These are phyloP conservation scores for Molothrus aeneus DNA, from an alignment of 2,797 vertebrate genomes.

Conservation along the genomic window DNA sequence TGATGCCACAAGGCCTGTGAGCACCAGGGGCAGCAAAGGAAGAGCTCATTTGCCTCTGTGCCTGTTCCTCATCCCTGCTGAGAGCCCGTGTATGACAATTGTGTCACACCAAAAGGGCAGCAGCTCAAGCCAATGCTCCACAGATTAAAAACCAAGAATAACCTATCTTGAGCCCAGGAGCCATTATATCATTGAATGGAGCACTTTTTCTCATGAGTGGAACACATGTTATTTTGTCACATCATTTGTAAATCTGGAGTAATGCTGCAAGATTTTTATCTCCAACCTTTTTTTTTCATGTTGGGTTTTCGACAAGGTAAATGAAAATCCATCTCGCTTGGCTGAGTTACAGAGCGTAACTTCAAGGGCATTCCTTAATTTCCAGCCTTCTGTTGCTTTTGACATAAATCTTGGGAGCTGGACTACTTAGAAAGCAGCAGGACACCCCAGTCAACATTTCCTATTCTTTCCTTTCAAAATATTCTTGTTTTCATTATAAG, in stretches of 20 bases:
- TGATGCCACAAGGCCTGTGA: background rate
- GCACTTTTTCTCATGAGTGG: background rate
- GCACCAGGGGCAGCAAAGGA: background rate
- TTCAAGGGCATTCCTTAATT: constrained; percentile 63
- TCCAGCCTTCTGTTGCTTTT: constrained; percentile 60
- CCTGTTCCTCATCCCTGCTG: background rate
- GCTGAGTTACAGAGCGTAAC: constrained; percentile 43
- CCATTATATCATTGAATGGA: background rate
- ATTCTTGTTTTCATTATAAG: constrained; percentile 67
- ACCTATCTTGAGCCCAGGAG: background rate
- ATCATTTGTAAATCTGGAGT: constrained; percentile 40
- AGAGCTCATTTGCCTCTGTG: background rate
- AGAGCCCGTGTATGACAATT: background rate
- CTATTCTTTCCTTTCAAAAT: constrained; percentile 67
- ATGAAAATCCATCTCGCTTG: constrained; percentile 35
- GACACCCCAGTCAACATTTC: constrained; percentile 61
- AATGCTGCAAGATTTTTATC: constrained; percentile 45
- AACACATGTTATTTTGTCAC: constrained; percentile 29
- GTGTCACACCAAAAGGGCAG: background rate
- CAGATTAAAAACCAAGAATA: background rate
- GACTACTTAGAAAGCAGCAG: constrained; percentile 68
- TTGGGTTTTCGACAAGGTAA: constrained; percentile 40
- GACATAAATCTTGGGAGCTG: constrained; percentile 63
- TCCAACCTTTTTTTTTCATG: background rate
- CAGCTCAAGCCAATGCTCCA: background rate